These are phyloP conservation scores for Macrosiphum euphorbiae DNA, from an alignment of 2,888 invertebrate genomes.

Conservation along the genomic window DNA sequence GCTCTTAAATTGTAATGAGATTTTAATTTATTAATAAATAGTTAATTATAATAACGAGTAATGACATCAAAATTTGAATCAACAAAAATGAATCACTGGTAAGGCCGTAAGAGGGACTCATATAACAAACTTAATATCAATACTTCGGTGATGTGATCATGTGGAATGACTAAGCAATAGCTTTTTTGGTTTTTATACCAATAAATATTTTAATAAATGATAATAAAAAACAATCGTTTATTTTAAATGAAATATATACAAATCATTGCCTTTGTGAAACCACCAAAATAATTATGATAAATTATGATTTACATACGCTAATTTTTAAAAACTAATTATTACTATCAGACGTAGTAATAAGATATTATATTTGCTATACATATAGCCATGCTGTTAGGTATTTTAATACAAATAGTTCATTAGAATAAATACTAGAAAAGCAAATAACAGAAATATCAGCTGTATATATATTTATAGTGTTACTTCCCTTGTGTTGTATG, in stretches of 20 bases:
- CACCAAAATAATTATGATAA: neutral
- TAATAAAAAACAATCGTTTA: neutral
- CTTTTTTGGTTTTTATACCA: neutral
- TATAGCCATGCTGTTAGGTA: neutral
- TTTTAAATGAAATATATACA: neutral
- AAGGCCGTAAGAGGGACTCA: neutral
- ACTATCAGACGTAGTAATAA: neutral
- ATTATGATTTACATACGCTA: neutral
- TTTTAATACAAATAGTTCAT: neutral
- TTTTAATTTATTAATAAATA: neutral
- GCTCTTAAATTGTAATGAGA: neutral
- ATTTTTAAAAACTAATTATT: neutral
- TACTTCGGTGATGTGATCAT: neutral
- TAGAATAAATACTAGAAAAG: neutral
- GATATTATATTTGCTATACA: neutral
- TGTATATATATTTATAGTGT: neutral
- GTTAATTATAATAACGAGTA: neutral
- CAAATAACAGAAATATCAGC: neutral
- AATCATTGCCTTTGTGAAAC: neutral
- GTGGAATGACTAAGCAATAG: neutral
- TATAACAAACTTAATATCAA: neutral
- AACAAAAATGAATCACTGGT: neutral
- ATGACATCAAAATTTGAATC: neutral
- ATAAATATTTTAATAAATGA: neutral
- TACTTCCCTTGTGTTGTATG: neutral